Base-by-base conservation (phyloP, 2,797 vertebrate genomes). In the Sebastes nivosus region DNA sequence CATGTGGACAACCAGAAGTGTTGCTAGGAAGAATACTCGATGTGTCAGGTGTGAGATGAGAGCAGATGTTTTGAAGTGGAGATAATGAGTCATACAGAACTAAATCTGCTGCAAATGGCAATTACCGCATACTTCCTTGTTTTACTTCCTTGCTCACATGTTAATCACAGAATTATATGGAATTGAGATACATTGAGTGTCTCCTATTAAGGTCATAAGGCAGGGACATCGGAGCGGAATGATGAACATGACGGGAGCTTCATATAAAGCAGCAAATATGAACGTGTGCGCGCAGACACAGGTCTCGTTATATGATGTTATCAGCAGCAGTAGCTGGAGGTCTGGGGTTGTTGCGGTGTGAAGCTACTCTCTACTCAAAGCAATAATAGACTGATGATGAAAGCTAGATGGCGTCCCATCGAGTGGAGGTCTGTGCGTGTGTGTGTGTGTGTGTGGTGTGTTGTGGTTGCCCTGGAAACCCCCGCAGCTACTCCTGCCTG, bases 391-490 rank as follows among this genome's bases (percentile, higher is more conserved):
- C 86, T 59, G 87, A 92, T 93, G 90, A 94, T 95, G 87, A 94
- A 95, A 95, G 90, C 91, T 87, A 82, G 92, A 90, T 92, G 88
- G 88, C 84, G 64, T 94, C 93, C 92, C 89, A 91, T 92, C 4
- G 91, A 92, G 89, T 83, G 72, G 64, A 87, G 71, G 75, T 85
- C 74, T 42, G 14, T 16, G 38, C 2, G 0, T 42, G 13, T 42
- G 72, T 66, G 74, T 42, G 72, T 66, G 74, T 60, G 66, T 83
- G 78, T 38, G 86, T 79, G 77, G 68, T 83, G 79, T 91, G 85
- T 86, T 86, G 80, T 89, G 81, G 94, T 95, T 94, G 89, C 92
- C 91, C 81, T 90, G 95, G 91, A 94, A 94, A 95, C 94, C 93
- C 92, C 94, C 46, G 78, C 81, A 90, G 94, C 82, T 90, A 84